Evolutionary conservation across 2,797 vertebrate species (phyloP).

Genomic region (Sitta carolinensis): DNA sequence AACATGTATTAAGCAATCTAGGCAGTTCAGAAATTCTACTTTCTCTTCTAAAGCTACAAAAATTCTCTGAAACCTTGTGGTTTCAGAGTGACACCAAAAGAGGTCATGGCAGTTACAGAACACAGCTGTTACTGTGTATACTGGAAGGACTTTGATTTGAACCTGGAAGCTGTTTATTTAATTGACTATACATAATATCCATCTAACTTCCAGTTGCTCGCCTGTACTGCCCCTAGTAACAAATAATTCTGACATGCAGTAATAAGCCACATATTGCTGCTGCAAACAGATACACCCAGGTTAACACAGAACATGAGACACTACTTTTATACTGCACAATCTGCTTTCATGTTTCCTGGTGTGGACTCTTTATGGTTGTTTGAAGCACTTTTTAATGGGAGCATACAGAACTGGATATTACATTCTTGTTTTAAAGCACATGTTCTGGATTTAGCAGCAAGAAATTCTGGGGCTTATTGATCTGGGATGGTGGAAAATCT

Average conservation of each 20-base stretch:
- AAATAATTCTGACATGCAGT: neutral
- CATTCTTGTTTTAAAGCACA: neutral
- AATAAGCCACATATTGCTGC: neutral
- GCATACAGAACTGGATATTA: neutral
- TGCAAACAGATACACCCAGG: neutral
- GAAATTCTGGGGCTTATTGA: neutral
- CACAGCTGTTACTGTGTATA: neutral
- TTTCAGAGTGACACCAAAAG: neutral
- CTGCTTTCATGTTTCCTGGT: neutral
- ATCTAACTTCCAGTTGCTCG: neutral
- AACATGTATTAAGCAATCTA: neutral
- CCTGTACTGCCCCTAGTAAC: neutral
- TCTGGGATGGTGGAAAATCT: neutral
- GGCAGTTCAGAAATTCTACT: neutral
- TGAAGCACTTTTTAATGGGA: neutral
- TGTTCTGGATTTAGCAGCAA: neutral
- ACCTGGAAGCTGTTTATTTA: neutral
- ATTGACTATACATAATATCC: neutral
- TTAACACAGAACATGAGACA: neutral
- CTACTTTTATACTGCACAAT: neutral
- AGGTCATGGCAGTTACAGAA: neutral
- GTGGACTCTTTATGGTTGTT: neutral
- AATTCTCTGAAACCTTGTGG: neutral
- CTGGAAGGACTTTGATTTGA: neutral
- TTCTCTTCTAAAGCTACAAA: neutral